phyloP scores from a whole-genome alignment of 2,113 vertebrate species.

The Lipotes vexillifer region DNA sequence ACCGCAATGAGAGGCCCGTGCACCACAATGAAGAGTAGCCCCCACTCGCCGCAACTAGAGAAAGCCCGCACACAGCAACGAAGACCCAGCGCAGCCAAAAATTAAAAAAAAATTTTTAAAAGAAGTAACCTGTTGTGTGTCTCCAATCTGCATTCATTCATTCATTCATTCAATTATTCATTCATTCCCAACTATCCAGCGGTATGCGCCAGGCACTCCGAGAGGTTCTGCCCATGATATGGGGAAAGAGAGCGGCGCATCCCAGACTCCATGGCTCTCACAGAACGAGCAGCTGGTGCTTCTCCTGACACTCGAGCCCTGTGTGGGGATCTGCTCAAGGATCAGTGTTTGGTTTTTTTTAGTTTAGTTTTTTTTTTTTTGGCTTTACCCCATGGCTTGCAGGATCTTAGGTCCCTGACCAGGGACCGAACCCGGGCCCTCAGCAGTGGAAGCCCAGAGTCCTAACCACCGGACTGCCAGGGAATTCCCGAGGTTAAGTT shows the following conservation, averaged over 20 bases:
- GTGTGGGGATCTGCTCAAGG: not conserved
- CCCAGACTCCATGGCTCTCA: not conserved
- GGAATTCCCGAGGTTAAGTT: not conserved
- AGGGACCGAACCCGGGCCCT: no score
- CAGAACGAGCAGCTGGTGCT: not conserved
- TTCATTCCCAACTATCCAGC: not conserved
- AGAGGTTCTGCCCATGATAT: accelerated
- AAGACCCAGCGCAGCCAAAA: no score
- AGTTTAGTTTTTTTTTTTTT: accelerated
- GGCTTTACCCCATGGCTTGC: no score
- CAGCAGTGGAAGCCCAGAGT: no score
- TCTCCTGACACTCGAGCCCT: not conserved
- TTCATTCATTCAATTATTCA: not conserved
- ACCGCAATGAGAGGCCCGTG: no score
- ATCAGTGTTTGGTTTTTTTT: not conserved
- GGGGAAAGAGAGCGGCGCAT: accelerated
- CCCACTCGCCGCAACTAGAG: no score
- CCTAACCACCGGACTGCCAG: no score
- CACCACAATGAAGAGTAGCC: no score
- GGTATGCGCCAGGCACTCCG: not conserved
- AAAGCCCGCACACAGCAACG: no score
- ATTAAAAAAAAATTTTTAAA: not conserved
- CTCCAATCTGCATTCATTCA: not conserved
- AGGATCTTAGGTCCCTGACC: no score
- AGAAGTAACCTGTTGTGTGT: not conserved